phyloP scores from a whole-genome alignment of 2,113 vertebrate species.

The Cynopterus brachyotis region DNA sequence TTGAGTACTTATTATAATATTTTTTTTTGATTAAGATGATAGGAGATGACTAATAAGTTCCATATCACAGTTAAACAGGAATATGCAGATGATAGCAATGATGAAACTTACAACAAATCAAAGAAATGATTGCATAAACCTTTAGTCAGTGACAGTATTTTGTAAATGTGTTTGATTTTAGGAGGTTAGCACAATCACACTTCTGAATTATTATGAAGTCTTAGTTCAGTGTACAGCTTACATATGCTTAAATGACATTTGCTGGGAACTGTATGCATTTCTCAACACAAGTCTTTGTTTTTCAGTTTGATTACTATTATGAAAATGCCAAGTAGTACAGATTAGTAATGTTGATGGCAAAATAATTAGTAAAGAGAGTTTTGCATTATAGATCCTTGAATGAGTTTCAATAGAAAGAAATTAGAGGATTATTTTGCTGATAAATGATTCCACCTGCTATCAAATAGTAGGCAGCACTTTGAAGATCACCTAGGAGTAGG shows the following conservation, averaged over 20 bases:
- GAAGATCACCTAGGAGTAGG: not conserved
- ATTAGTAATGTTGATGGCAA: not conserved
- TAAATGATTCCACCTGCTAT: not conserved
- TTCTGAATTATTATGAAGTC: not conserved
- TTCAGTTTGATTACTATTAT: not conserved
- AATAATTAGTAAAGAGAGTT: constrained; percentile 1
- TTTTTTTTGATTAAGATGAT: not conserved
- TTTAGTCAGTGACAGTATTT: not conserved
- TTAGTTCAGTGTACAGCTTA: not conserved
- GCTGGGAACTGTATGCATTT: not conserved
- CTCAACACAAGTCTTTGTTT: not conserved
- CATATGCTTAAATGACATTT: not conserved
- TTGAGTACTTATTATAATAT: not conserved
- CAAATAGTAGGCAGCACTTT: not conserved
- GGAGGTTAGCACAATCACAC: not conserved
- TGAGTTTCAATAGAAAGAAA: not conserved
- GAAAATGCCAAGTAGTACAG: not conserved
- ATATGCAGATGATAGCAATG: constrained; percentile 2
- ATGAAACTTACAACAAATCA: not conserved
- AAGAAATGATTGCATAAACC: not conserved
- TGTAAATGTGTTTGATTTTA: not conserved
- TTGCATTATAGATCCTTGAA: not conserved
- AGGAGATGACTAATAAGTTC: constrained; percentile 6
- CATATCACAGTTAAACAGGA: not conserved
- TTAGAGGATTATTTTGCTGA: not conserved